Percentiles rank a stretch among this genome's conserved stretches.
phyloP scores from a whole-genome alignment of 2,888 invertebrate species.

The Merodon equestris region DNA sequence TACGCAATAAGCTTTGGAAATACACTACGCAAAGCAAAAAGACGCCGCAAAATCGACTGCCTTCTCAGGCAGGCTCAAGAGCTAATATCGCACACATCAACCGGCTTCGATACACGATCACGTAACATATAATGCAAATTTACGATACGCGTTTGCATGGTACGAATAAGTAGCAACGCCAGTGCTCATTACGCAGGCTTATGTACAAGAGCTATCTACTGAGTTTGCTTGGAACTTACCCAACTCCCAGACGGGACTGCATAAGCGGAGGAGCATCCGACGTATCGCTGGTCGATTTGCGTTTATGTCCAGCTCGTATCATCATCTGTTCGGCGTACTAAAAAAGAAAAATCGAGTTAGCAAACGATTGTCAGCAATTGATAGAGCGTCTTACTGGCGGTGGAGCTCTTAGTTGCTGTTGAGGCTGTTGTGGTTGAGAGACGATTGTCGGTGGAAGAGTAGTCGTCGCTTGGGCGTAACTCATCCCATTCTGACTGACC shows the following conservation, averaged over 20 bases:
- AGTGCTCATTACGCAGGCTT: no score
- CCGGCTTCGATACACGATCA: no score
- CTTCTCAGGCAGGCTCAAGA: no score
- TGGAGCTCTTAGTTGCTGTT: slow-evolving; percentile 30
- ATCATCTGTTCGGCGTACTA: slow-evolving; percentile 54
- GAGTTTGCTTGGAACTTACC: slow-evolving; percentile 54
- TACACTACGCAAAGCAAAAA: no score
- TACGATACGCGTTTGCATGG: no score
- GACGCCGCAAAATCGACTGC: no score
- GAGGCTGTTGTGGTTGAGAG: slow-evolving; percentile 41
- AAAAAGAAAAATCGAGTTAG: slow-evolving; percentile 1
- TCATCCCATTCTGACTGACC: slow-evolving; percentile 53
- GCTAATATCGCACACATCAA: no score
- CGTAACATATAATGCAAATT: no score
- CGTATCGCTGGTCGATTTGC: slow-evolving; percentile 55
- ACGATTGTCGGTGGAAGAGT: slow-evolving; percentile 33
- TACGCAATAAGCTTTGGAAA: no score
- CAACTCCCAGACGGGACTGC: slow-evolving; percentile 58
- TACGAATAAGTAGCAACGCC: no score
- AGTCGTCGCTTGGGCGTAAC: slow-evolving; percentile 45
- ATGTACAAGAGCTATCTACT: no score
- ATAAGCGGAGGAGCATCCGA: slow-evolving; percentile 50
- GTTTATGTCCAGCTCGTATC: slow-evolving; percentile 50
- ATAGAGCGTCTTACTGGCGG: slow-evolving; percentile 47
- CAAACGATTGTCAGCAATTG: neutral